Conservation (phyloP, 2,888 invertebrate species). For the Caradrina clavipalpis region DNA sequence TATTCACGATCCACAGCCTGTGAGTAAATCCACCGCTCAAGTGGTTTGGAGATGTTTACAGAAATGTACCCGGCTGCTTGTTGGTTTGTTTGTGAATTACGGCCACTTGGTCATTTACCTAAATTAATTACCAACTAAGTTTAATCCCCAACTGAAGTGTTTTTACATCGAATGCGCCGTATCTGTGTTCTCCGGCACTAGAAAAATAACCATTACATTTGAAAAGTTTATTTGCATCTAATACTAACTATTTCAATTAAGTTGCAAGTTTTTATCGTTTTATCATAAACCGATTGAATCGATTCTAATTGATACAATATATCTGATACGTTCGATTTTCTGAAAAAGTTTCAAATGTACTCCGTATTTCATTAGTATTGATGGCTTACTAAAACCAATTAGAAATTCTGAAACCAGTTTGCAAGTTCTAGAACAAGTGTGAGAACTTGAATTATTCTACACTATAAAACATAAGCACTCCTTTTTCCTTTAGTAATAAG, state of each 20-base stretch:
- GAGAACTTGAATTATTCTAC: slow-evolving; percentile 67
- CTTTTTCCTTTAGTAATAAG: slow-evolving; percentile 76
- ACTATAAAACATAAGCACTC: slow-evolving; percentile 57
- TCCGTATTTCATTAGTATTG: slow-evolving; percentile 64
- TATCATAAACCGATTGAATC: slow-evolving; percentile 53
- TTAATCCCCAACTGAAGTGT: slow-evolving; percentile 20
- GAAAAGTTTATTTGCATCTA: slow-evolving; percentile 35
- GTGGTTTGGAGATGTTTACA: slow-evolving; percentile 67
- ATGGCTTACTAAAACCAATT: slow-evolving; percentile 66
- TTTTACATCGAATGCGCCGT: slow-evolving; percentile 28
- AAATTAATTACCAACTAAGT: slow-evolving; percentile 52
- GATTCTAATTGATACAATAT: slow-evolving; percentile 58
- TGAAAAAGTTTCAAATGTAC: slow-evolving; percentile 48
- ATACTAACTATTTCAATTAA: slow-evolving; percentile 44
- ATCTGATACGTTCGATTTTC: slow-evolving; percentile 31
- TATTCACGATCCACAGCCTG: slow-evolving; percentile 77
- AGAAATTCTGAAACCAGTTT: slow-evolving; percentile 63
- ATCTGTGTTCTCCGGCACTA: slow-evolving; percentile 11
- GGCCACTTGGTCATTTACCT: slow-evolving; percentile 49
- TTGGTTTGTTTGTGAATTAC: slow-evolving; percentile 60
- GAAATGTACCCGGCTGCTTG: slow-evolving; percentile 52
- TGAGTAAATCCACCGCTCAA: slow-evolving; percentile 76
- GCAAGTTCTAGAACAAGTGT: slow-evolving; percentile 70
- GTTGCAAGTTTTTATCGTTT: slow-evolving; percentile 43
- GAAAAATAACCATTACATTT: slow-evolving; percentile 18